phyloP scores from a whole-genome alignment of 2,888 invertebrate species.

The Bhutanitis thaidina region DNA sequence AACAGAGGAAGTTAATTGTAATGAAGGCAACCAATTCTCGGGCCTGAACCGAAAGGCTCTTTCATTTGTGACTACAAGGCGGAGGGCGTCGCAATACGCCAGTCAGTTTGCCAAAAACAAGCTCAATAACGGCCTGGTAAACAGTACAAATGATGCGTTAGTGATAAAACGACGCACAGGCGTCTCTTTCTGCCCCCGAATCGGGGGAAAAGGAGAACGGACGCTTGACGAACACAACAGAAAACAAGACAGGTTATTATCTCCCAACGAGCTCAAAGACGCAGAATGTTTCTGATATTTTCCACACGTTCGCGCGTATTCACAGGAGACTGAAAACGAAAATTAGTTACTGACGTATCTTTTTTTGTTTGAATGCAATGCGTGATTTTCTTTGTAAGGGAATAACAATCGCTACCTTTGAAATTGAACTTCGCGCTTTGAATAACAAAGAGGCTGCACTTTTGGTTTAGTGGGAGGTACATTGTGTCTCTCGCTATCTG shows the following conservation, averaged over 20 bases:
- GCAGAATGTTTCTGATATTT: constrained; percentile 70
- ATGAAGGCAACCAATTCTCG: constrained; percentile 71
- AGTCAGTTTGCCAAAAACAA: constrained; percentile 73
- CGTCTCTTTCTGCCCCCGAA: constrained; percentile 43
- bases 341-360: constrained; percentile 77
- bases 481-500: constrained; percentile 27
- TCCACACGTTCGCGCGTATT: constrained; percentile 75
- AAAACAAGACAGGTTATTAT: constrained; percentile 77
- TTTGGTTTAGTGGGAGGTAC: constrained; percentile 29
- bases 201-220: constrained; percentile 40
- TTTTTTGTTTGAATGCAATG: constrained; percentile 69
- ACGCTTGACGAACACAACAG: constrained; percentile 60
- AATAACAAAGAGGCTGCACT: constrained; percentile 54
- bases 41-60: constrained; percentile 61
- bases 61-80: constrained; percentile 65
- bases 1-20: constrained; percentile 68
- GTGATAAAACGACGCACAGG: constrained; percentile 62
- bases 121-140: constrained; percentile 74
- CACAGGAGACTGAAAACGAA: constrained; percentile 73
- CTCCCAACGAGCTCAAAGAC: constrained; percentile 64
- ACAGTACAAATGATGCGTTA: constrained; percentile 75
- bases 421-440: constrained; percentile 68
- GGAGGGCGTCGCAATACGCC: constrained; percentile 57
- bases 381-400: constrained; percentile 76
- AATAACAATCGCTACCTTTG: constrained; percentile 72